A percentile compares a stretch with the other conserved stretches of the same genome.
Conservation (phyloP, 2,888 invertebrate genomes). For the Drosophila testacea region DNA sequence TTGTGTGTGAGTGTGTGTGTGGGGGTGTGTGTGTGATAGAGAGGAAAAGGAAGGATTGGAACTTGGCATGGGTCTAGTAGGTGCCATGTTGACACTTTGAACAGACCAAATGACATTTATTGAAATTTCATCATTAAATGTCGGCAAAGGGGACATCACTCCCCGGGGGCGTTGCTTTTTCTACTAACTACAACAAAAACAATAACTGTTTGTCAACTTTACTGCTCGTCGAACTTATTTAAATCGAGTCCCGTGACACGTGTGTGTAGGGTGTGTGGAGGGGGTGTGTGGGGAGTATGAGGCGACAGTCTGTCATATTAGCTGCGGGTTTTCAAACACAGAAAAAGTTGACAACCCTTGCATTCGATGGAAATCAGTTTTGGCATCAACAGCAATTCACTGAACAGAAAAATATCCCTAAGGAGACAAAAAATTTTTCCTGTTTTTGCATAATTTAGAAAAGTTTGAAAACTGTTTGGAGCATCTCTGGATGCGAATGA, state of each 20-base stretch:
- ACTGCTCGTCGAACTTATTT: conserved; percentile 69
- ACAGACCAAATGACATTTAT: conserved; percentile 74
- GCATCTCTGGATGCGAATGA: conserved; percentile 10
- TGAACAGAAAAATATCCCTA: conserved; percentile 80
- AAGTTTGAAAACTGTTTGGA: conserved; percentile 59
- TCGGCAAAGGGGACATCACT: background rate
- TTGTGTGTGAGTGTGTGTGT: background rate
- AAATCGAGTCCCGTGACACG: conserved; percentile 68
- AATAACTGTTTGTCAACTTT: conserved; percentile 62
- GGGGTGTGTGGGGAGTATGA: background rate
- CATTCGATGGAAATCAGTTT: conserved; percentile 64
- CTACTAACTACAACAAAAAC: conserved; percentile 32
- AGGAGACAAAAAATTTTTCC: conserved; percentile 48
- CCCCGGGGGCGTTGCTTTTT: conserved; percentile 1
- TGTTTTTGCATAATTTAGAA: conserved; percentile 74
- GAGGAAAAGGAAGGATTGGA: background rate
- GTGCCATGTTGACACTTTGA: conserved; percentile 73
- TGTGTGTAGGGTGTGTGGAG: conserved; percentile 31
- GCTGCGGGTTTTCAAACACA: conserved; percentile 49
- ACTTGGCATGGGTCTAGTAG: conserved; percentile 37
- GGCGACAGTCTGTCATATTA: conserved; percentile 59
- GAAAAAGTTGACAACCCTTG: conserved; percentile 62
- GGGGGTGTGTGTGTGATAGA: background rate
- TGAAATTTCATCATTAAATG: conserved; percentile 74
- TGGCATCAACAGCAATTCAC: conserved; percentile 70